Percentiles rank a stretch among this genome's conserved stretches.
phyloP scores from a whole-genome alignment of 2,113 vertebrate genomes.

The Rhinoptilus africanus region DNA sequence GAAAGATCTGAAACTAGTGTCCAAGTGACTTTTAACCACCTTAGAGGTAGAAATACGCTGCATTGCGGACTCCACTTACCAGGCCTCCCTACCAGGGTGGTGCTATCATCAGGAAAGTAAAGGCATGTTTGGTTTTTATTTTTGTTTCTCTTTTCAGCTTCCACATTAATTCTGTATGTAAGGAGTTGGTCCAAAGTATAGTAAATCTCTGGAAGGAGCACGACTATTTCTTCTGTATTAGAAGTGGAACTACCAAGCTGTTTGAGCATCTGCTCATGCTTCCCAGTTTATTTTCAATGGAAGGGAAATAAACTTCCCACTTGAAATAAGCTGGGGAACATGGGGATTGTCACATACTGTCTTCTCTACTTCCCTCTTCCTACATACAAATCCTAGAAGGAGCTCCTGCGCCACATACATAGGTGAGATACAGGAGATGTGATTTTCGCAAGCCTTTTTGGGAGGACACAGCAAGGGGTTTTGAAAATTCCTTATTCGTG shows the following conservation, averaged over 20 bases:
- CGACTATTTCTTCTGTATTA: not conserved
- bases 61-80: not conserved
- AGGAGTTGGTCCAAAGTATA: not conserved
- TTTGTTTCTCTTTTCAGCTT: not conserved
- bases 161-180: not conserved
- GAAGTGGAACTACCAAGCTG: not conserved
- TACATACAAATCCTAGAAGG: not conserved
- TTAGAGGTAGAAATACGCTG: not conserved
- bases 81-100: not conserved
- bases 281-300: not conserved
- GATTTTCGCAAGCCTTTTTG: not conserved
- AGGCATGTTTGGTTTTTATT: not conserved
- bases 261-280: not conserved
- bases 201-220: not conserved
- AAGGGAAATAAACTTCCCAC: not conserved
- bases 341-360: not conserved
- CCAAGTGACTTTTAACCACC: not conserved
- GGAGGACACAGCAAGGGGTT: not conserved
- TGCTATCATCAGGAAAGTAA: not conserved
- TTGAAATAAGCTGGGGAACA: not conserved
- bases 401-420: accelerated
- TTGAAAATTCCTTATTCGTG: not conserved
- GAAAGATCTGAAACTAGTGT: not conserved
- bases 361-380: not conserved
- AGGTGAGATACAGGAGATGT: not conserved